phyloP scores from a whole-genome alignment of 1,140 invertebrate species.

The Adelges cooleyi region DNA sequence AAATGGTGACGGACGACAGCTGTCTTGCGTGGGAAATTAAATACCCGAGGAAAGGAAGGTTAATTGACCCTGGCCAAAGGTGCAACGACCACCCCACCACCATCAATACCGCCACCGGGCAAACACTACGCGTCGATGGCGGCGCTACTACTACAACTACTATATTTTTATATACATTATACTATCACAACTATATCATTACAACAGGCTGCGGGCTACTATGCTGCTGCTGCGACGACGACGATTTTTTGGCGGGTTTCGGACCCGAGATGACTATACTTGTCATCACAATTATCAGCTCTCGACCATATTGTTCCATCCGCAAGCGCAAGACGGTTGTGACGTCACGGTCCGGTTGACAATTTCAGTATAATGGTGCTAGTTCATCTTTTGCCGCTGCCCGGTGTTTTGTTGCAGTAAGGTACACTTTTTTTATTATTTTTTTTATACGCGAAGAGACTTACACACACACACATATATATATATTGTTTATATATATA shows the following conservation, averaged over 20 bases:
- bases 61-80: slow-evolving; percentile 28
- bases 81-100: slow-evolving; percentile 17
- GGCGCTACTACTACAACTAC: background rate
- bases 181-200: background rate
- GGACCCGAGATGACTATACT: background rate
- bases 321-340: background rate
- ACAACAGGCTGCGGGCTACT: too few species aligned
- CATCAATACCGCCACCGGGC: background rate
- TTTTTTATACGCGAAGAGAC: background rate
- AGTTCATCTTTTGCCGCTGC: slow-evolving; percentile 14
- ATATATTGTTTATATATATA: background rate
- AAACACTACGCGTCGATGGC: background rate
- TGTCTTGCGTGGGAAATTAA: slow-evolving; percentile 29
- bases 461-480: slow-evolving; percentile 3
- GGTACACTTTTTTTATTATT: slow-evolving; percentile 8
- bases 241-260: slow-evolving; percentile 2
- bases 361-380: slow-evolving; percentile 11
- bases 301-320: slow-evolving; percentile 3
- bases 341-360: slow-evolving; percentile 25
- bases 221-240: too few species aligned
- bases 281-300: background rate
- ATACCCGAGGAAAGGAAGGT: slow-evolving; percentile 23
- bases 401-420: slow-evolving; percentile 6
- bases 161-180: background rate
- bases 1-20: slow-evolving; percentile 28